Percentiles rank a stretch among this genome's conserved stretches.
phyloP scores from a whole-genome alignment of 2,888 invertebrate species.

The Ectemnius lituratus region DNA sequence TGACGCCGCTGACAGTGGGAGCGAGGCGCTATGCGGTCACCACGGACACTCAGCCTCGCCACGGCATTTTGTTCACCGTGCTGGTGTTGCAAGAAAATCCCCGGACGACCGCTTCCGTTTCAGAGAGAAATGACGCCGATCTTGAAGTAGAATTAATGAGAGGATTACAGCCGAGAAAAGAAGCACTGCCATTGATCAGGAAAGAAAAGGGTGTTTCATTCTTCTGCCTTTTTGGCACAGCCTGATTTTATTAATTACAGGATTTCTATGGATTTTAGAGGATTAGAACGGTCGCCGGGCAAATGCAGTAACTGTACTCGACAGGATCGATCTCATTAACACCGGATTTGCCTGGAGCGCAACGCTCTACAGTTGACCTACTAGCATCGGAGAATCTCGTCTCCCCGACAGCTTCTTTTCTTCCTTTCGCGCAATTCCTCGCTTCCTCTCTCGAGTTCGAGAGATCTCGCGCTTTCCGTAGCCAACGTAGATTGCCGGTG shows the following conservation, averaged over 20 bases:
- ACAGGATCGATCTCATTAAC: conserved; percentile 51
- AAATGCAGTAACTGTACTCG: conserved; percentile 41
- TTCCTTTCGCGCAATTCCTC: conserved; percentile 9
- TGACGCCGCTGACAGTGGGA: conserved; percentile 58
- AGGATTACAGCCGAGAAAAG: too few species aligned
- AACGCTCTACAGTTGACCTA: conserved; percentile 45
- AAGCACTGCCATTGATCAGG: too few species aligned
- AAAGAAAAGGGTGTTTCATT: too few species aligned
- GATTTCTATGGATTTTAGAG: too few species aligned
- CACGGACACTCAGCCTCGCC: conserved; percentile 25
- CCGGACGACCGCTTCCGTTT: too few species aligned
- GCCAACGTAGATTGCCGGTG: conserved; percentile 30
- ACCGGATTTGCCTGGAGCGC: conserved; percentile 51
- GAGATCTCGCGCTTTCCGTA: background rate
- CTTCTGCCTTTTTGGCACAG: too few species aligned
- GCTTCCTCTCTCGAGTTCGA: conserved; percentile 25
- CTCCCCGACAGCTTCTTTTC: conserved; percentile 13
- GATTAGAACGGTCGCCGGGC: background rate
- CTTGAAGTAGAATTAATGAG: too few species aligned
- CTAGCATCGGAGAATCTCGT: conserved; percentile 15
- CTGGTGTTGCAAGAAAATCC: background rate
- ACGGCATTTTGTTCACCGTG: background rate
- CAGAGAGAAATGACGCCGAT: too few species aligned
- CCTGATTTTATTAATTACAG: too few species aligned
- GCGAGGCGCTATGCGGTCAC: conserved; percentile 35